Percentiles rank a stretch among this genome's conserved stretches.
Conservation (phyloP, 2,797 vertebrate species). For the Coregonus sp. region DNA sequence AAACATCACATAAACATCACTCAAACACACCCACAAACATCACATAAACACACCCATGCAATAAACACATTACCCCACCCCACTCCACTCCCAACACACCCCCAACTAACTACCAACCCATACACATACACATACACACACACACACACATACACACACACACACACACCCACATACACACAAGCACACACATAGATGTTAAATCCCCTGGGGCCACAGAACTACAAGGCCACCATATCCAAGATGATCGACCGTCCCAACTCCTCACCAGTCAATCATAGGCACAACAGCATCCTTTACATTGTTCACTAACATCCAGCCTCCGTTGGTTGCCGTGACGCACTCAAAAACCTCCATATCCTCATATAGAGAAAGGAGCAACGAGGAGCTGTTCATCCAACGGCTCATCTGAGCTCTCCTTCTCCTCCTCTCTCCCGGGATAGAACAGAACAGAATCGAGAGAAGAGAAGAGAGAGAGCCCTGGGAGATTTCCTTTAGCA, state of each 20-base stretch:
- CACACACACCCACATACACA: slow-evolving; percentile 11
- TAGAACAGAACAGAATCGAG: neutral
- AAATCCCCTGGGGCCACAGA: neutral
- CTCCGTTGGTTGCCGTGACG: slow-evolving; percentile 64
- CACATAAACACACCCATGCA: slow-evolving; percentile 40
- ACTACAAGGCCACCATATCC: slow-evolving; percentile 53
- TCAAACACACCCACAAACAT: slow-evolving; percentile 16
- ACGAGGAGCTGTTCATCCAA: slow-evolving; percentile 62
- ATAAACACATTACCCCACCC: slow-evolving; percentile 5
- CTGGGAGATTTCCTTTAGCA: slow-evolving; percentile 64
- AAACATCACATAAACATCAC: slow-evolving; percentile 15
- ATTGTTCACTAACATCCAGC: slow-evolving; percentile 59
- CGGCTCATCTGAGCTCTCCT: slow-evolving; percentile 52
- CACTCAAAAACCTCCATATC: slow-evolving; percentile 64
- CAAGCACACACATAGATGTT: neutral
- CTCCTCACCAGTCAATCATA: slow-evolving; percentile 39
- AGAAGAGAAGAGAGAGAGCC: neutral
- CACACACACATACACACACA: slow-evolving; percentile 27
- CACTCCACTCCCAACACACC: slow-evolving; percentile 8
- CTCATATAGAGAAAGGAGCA: neutral
- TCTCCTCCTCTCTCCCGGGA: neutral
- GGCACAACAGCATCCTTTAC: slow-evolving; percentile 66
- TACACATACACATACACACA: slow-evolving; percentile 28
- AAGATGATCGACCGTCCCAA: slow-evolving; percentile 54
- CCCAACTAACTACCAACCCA: neutral